phyloP scores from a whole-genome alignment of 2,113 vertebrate species.

The Phrynocephalus versicolor region DNA sequence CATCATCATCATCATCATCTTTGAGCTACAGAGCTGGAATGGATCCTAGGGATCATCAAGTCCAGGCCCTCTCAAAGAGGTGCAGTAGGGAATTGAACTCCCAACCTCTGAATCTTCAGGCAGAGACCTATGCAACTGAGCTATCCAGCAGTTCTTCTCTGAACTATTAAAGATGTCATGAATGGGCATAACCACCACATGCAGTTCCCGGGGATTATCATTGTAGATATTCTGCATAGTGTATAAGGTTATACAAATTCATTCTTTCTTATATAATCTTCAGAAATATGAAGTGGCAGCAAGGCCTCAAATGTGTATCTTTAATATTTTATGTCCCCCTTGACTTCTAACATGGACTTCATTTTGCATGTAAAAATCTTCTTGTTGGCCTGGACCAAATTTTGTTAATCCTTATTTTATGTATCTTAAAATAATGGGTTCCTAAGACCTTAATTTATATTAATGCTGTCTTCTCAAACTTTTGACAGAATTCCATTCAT shows the following conservation, averaged over 20 bases:
- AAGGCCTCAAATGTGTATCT: constrained; percentile 31
- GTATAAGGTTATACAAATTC: constrained; percentile 18
- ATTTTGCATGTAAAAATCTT: constrained; percentile 50
- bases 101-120: too few species aligned
- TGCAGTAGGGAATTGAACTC: too few species aligned
- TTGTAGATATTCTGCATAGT: constrained; percentile 14
- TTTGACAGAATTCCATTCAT: constrained; percentile 75
- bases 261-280: constrained; percentile 27
- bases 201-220: neutral
- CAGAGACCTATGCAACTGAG: too few species aligned
- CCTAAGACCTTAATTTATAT: constrained; percentile 70
- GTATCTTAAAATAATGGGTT: constrained; percentile 63
- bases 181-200: too few species aligned
- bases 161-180: neutral
- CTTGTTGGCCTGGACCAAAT: constrained; percentile 55
- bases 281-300: constrained; percentile 55
- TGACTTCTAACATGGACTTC: constrained; percentile 42
- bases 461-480: constrained; percentile 65
- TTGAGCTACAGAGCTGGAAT: too few species aligned
- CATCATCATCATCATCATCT: too few species aligned
- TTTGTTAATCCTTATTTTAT: constrained; percentile 65
- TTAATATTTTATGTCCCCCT: constrained; percentile 42
- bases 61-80: too few species aligned
- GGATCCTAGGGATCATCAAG: too few species aligned
- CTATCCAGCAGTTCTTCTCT: too few species aligned